Percentiles rank a stretch among this genome's conserved stretches.
phyloP scores from a whole-genome alignment of 2,888 invertebrate species.

The Sylvicola fuscatus region DNA sequence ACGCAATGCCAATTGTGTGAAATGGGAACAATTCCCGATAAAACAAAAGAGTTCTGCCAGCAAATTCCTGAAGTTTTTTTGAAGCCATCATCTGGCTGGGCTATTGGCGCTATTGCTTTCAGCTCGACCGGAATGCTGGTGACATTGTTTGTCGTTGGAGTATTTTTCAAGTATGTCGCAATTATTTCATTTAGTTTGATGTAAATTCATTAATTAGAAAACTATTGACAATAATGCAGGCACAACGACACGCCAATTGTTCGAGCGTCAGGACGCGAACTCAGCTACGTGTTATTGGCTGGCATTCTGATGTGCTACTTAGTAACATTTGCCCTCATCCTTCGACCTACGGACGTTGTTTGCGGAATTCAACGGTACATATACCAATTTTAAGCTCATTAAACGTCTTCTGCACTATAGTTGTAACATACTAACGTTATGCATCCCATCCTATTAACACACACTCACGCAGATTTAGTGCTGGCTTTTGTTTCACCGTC shows the following conservation, averaged over 20 bases:
- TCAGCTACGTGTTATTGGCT: conserved; percentile 75
- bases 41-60: conserved; percentile 47
- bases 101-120: conserved; percentile 82
- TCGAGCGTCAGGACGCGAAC: conserved; percentile 79
- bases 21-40: conserved; percentile 64
- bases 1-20: conserved; percentile 70
- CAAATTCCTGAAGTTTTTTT: conserved; percentile 68
- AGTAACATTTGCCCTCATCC: conserved; percentile 78
- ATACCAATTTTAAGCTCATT: not conserved
- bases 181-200: conserved; percentile 1
- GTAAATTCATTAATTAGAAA: too few relatives aligned
- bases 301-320: conserved; percentile 83
- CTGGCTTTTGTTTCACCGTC: conserved; percentile 90
- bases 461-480: conserved; percentile 60
- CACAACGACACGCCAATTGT: conserved; percentile 93
- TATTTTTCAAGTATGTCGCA: conserved; percentile 40
- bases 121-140: conserved; percentile 69
- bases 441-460: too few relatives aligned
- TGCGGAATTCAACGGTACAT: conserved; percentile 73
- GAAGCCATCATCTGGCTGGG: conserved; percentile 68
- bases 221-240: conserved; percentile 18
- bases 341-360: conserved; percentile 68
- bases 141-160: conserved; percentile 55
- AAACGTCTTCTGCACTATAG: not conserved
- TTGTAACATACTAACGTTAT: not conserved